Percentiles rank a stretch among this genome's conserved stretches.
Conservation (phyloP, 1,140 invertebrate species). For the Hyles euphorbiae region DNA sequence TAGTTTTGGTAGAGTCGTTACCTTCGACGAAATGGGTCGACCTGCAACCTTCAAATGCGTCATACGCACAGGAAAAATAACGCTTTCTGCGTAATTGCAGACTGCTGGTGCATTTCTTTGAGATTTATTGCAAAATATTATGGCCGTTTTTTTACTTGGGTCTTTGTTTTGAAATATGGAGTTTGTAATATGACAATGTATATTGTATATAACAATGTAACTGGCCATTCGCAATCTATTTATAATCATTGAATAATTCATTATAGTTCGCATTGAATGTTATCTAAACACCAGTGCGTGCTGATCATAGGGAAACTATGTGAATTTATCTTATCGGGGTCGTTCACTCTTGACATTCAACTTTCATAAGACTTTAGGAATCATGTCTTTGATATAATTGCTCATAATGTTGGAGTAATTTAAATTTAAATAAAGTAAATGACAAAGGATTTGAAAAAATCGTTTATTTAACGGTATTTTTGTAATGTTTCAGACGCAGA, state of each 20-base stretch:
- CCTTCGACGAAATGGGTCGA: constrained; percentile 18
- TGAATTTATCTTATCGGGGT: constrained; percentile 58
- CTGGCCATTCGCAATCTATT: too few relatives aligned
- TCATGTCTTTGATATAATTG: background rate
- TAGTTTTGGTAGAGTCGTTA: constrained; percentile 13
- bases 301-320: constrained; percentile 36
- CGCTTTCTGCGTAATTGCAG: background rate
- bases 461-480: constrained; percentile 7
- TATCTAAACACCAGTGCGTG: constrained; percentile 9
- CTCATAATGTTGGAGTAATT: background rate
- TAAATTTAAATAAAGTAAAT: background rate
- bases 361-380: constrained; percentile 31
- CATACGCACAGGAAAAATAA: constrained; percentile 13
- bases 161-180: too few relatives aligned
- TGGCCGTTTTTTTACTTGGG: too few relatives aligned
- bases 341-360: constrained; percentile 67
- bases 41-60: constrained; percentile 19
- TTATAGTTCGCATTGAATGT: too few relatives aligned
- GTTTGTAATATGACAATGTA: too few relatives aligned
- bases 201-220: too few relatives aligned
- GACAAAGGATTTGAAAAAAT: too few relatives aligned
- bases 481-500: constrained; percentile 67
- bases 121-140: background rate
- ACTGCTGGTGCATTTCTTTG: constrained; percentile 4
- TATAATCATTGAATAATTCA: too few relatives aligned